Conservation (phyloP, 1,140 invertebrate genomes). For the Aricia agestis region DNA sequence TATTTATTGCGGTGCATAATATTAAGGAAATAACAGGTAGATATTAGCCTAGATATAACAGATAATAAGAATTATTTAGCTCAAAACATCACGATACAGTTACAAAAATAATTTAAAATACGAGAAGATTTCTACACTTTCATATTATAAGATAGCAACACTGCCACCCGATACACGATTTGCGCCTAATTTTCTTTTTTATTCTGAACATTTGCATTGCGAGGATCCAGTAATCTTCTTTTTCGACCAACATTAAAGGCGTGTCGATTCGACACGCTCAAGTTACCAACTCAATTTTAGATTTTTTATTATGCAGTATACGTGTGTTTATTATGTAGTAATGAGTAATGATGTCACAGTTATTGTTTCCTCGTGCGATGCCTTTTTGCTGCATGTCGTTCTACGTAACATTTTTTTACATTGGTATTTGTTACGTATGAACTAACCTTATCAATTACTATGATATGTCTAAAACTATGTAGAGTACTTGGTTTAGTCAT, state of each 20-base stretch:
- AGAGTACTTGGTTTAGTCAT: too few species aligned
- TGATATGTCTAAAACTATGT: too few species aligned
- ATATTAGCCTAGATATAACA: not conserved
- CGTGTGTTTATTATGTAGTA: not conserved
- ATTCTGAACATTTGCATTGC: not conserved
- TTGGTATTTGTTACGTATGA: not conserved
- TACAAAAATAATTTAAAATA: not conserved
- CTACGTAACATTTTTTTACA: not conserved
- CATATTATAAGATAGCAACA: too few species aligned
- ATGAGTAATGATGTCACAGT: not conserved
- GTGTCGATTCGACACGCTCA: not conserved
- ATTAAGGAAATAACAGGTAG: not conserved
- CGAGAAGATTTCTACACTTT: too few species aligned
- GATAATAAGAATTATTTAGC: not conserved
- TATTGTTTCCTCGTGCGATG: not conserved
- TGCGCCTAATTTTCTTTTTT: not conserved
- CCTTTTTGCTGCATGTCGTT: not conserved
- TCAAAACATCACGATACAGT: not conserved
- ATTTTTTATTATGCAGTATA: not conserved
- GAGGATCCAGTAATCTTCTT: not conserved
- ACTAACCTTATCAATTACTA: too few species aligned
- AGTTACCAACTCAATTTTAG: not conserved
- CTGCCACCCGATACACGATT: not conserved
- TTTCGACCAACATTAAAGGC: not conserved
- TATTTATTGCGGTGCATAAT: not conserved